Base-by-base conservation (phyloP, 2,888 invertebrate species). In the Carterocephalus palaemon region DNA sequence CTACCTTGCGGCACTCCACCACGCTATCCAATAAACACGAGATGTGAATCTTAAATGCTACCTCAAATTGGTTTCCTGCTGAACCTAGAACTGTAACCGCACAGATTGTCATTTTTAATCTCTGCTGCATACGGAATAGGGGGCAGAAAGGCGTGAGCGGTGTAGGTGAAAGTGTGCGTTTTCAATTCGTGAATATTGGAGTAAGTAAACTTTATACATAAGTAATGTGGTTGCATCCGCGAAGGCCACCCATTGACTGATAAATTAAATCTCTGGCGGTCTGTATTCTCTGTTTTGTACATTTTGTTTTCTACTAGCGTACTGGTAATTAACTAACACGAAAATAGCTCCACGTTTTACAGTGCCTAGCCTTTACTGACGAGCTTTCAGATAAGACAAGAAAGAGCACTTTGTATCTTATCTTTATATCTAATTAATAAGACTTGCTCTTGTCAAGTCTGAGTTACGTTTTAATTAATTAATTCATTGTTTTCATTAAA, bases 11-110 rank as follows among this genome's bases (percentile, higher is more conserved):
- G 62, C 48, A 60, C 58, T 46, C 61, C 53, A 33, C 43, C 48
- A 47, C 51, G 48, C 52, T 52, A 42, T 52, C 48, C 54, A 47
- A 47, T 53, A 52, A 56, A 57, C 56, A 62, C 61, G 55, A 59
- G 58, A 56, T 57, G 33, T 48, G 60, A 60, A 62, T 64, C 54
- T 49, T 48, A 57, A 59, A 56, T 48, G 51, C 47, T 49, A 51
- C 56, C 53, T 57, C 53, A 53, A 53, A 60, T 54, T 58, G 49
- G 46, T 51, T 57, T 52, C 53, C 53, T 54, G 49, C 50, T 52
- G 45, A 42, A 51, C 51, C 48, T 46, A 52, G 40, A 48, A 49
- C 39, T 42, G 28, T 28, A 41, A 47, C 46, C 41, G 47, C 43
- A 39, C 19, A 37, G 38, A 39, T 42, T 24, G 34, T 37, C 32